Evolutionary conservation across 1,140 invertebrate genomes (phyloP), one percentile per base, ranked within the genome.

Genomic region (Sitobion miscanthi): DNA sequence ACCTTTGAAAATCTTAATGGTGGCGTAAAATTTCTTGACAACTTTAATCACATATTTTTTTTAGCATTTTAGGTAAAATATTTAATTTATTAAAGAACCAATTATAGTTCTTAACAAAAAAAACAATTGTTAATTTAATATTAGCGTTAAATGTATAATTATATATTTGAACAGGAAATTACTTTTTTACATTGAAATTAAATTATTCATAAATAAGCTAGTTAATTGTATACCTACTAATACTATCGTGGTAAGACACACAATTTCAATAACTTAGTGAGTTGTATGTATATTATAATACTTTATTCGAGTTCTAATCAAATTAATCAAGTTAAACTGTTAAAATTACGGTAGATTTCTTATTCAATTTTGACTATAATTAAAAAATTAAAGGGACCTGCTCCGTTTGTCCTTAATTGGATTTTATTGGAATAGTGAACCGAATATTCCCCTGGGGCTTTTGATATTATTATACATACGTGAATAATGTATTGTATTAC

Each of bases 261-360:
- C 8, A 14, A 62, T 62, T 62, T 62, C 57, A 62, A 62, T 62
- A 62, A 62, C 30, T 62, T 62, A 62, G 25, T 30, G 57, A 62
- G 25, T 54, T 54, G 25, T 62, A 62, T 62, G 57, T 62, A 62
- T 30, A 30, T 30, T 30, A 30, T 62, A 30, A 62, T 11, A 62
- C 30, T 62, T 62, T 30, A 62, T 62, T 62, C 57, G 4, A 14
- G 62, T 69, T 69, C 30, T 69, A 69, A 30, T n/a, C 11, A 14
- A n/a, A 69, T n/a, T n/a, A n/a, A 69, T 69, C 30, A 69, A 69
- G 14, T 69, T n/a, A 30, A 62, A 30, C 25, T 30, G 25, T 62
- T 62, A 69, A 69, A 69, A 69, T 69, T 69, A 69, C 62, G 62
- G 30, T 69, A 69, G 62, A 69, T 69, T 69, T 69, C 62, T 69